Evolutionary conservation across 92 coral and sea anemone species (phyloP), one percentile per base, ranked within the genome.

Genomic region (Siderastrea siderea): DNA sequence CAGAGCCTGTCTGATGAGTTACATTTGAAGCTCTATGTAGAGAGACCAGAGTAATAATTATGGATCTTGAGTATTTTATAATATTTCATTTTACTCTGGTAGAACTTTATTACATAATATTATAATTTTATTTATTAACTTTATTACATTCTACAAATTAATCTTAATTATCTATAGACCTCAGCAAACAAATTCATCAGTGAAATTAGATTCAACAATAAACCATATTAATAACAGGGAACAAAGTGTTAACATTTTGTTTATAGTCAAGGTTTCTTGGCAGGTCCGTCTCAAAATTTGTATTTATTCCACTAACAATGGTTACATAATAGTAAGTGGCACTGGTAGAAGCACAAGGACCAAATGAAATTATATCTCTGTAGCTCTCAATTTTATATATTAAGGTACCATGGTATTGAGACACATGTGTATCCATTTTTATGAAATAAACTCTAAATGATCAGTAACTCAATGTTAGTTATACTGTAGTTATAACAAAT

Each of bases 121-220:
- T 68, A 19, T 68, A 68, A 68, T 68, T 68, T 68, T 68, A 68
- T 68, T 68, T 19, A 46, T 68, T 19, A 68, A 68, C 74, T 0
- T 26, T 68, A 68, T 68, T 68, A 68, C 49, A 68, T 68, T 68
- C 74, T 68, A 26, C 74, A 68, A 68, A 63, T 63, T 63, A 63
- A 6, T 63, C 68, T 14, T 63, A 63, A 19, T 63, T 63, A 63
- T 63, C 68, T 63, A 63, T 63, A 63, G 74, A 68, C 74, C 74
- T 68, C 74, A 68, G 74, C 74, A 68, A 68, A 68, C 74, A 68
- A 68, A 68, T 68, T 68, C 49, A 68, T 68, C 46, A 68, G 71
- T 66, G 71, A 66, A 66, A 66, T 66, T 66, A 66, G 71, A 66
- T 66, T 66, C 47, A 68, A 68, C 74, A 44, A 68, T 68, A 15